Percentiles rank a stretch among this genome's conserved stretches.
phyloP scores from a whole-genome alignment of 2,113 vertebrate genomes.

The Corythornis madagascariensis region DNA sequence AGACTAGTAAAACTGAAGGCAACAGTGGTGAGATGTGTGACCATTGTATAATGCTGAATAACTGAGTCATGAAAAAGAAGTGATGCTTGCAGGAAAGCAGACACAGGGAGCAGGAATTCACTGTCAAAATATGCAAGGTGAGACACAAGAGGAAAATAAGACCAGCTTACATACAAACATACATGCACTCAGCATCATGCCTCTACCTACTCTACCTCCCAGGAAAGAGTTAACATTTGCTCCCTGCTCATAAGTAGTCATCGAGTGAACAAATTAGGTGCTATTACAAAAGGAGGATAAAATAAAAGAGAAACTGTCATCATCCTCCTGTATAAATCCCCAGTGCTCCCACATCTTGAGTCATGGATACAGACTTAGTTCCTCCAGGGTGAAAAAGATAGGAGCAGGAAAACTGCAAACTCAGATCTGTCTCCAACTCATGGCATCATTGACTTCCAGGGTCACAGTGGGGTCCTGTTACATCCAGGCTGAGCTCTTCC shows the following conservation, averaged over 20 bases:
- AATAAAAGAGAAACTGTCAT: background rate
- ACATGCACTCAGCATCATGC: background rate
- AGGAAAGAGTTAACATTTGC: background rate
- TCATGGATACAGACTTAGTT: fast-evolving
- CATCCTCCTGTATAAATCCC: background rate
- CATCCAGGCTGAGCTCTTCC: fast-evolving
- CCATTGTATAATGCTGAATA: background rate
- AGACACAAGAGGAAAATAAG: background rate
- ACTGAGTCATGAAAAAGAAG: background rate
- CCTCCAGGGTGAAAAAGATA: background rate
- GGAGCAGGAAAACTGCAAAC: background rate
- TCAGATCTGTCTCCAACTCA: background rate
- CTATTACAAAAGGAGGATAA: background rate
- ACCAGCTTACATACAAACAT: background rate
- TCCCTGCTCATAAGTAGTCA: background rate
- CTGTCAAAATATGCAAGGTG: background rate
- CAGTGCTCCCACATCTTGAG: background rate
- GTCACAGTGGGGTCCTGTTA: background rate
- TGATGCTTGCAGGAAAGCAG: background rate
- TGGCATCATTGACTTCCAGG: background rate
- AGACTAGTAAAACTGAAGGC: background rate
- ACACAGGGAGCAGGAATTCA: background rate
- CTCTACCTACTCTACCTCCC: background rate
- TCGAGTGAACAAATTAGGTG: background rate
- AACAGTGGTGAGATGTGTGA: background rate